Evolutionary conservation across 2,113 vertebrate genomes (phyloP), one percentile per base, ranked within the genome.

Genomic region (Zosterops pallidus): DNA sequence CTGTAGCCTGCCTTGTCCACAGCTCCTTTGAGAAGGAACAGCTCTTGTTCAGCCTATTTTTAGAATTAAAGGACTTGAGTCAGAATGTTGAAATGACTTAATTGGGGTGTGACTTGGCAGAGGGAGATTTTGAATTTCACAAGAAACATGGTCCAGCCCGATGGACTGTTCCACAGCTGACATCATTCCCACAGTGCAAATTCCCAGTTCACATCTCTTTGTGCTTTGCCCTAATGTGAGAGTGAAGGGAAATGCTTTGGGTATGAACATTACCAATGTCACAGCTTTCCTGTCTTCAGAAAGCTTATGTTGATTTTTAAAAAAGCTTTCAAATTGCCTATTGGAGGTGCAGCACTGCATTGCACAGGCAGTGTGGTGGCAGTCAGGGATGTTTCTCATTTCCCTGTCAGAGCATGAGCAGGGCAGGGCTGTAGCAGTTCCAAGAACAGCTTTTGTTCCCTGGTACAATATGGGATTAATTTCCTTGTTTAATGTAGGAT

Each of bases 61-160:
- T 85, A 94, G 90, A 81, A 64, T 49, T 7, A 35, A 67, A 11
- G 9, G 26, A 83, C 9, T 91, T 24, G 41, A 90, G 67, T 92
- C 33, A 60, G 64, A 83, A 53, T 22, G 63, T 11, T 75, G 78
- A 44, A 89, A 39, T 85, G 9, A 68, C 74, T 68, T 67, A 23
- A 35, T 1, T 14, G 49, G 74, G 53, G n/a, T 9, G 57, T 47
- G 81, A 35, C 57, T 79, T 89, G 53, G 81, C 83, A 64, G 37
- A 26, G 77, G 64, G 81, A 64, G 55, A 22, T 68, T 16, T 4
- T 56, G 74, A 62, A 44, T 92, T 69, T 86, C 31, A 18, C 5
- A 4, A 63, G 29, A 11, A 13, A 3, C 1, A 0, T 7, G 52
- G 47, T 53, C 75, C 53, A n/a, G 49, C 4, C 44, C 2, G 0